Conservation (phyloP, 2,113 vertebrate species). For the Climacteris rufus region DNA sequence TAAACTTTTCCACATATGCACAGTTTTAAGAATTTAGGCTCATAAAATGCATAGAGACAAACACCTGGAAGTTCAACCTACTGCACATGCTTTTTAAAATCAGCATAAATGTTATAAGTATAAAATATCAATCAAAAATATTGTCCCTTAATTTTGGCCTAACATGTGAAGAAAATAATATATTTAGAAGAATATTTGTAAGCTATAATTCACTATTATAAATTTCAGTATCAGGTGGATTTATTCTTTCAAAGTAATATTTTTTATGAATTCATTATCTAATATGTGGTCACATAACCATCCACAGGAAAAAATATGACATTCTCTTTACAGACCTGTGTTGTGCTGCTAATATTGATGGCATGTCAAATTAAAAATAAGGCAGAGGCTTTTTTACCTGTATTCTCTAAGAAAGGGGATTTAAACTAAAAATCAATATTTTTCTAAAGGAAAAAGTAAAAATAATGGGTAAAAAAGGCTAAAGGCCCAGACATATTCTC, state of each 20-base stretch:
- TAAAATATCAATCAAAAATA: neutral
- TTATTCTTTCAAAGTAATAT: neutral
- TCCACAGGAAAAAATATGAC: neutral
- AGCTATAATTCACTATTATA: neutral
- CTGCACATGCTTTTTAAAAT: neutral
- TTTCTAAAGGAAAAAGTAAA: neutral
- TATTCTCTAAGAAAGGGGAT: neutral
- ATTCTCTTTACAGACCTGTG: neutral
- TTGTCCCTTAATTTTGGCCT: neutral
- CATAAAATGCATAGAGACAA: neutral
- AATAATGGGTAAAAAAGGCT: neutral
- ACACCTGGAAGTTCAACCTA: neutral
- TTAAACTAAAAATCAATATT: neutral
- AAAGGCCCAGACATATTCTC: neutral
- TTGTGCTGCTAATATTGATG: neutral
- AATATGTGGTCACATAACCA: neutral
- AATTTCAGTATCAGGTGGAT: neutral
- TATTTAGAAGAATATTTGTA: neutral
- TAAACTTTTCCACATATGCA: neutral
- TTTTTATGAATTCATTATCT: neutral
- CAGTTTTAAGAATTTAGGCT: neutral
- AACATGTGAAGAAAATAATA: neutral
- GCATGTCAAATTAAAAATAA: neutral
- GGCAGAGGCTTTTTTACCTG: neutral
- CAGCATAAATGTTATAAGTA: neutral